These are phyloP conservation scores for Hemiscyllium ocellatum DNA, from an alignment of 2,113 vertebrate species.

Conservation along the genomic window DNA sequence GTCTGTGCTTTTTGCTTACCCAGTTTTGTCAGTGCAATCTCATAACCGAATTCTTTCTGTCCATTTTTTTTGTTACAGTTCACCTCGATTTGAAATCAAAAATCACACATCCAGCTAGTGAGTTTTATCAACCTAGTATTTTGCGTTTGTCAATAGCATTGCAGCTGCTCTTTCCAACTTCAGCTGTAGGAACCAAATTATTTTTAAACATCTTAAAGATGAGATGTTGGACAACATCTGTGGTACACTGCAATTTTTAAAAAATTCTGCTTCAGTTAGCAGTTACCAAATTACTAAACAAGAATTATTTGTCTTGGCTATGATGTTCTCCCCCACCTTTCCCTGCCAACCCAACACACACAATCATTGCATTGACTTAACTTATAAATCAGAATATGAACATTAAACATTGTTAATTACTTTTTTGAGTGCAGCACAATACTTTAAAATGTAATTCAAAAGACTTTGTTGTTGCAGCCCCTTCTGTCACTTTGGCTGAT, in stretches of 20 bases:
- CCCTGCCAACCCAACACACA: neutral
- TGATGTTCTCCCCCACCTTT: neutral
- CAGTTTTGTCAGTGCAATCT: neutral
- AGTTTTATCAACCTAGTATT: neutral
- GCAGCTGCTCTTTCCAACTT: neutral
- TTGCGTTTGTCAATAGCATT: neutral
- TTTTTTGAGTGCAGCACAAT: neutral
- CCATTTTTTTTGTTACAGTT: neutral
- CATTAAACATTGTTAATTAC: neutral
- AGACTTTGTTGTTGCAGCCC: neutral
- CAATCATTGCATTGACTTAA: neutral
- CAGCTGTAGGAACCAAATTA: neutral
- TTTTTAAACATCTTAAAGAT: neutral
- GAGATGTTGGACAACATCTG: neutral
- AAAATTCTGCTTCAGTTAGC: neutral
- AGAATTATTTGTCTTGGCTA: neutral
- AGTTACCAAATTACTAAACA: neutral
- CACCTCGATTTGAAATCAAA: neutral
- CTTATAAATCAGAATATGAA: neutral
- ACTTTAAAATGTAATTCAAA: neutral
- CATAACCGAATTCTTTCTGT: neutral
- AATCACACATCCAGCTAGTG: too few relatives aligned
- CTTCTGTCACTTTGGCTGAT: neutral
- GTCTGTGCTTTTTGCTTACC: neutral
- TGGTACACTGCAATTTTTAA: neutral